phyloP scores from a whole-genome alignment of 2,797 vertebrate species.

The Myripristis jacobus region DNA sequence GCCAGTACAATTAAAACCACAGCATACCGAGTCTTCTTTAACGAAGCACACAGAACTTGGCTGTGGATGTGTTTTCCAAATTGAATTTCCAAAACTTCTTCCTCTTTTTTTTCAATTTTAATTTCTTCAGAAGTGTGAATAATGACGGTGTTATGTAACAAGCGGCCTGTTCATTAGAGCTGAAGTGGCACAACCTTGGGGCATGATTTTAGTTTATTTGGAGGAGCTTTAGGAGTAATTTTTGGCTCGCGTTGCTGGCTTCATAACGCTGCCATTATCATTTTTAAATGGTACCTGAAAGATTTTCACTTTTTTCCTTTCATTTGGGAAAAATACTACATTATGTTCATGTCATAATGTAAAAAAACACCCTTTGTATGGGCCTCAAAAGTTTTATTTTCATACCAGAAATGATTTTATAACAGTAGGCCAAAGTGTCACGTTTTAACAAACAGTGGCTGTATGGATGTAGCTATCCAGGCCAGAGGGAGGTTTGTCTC shows the following conservation, averaged over 20 bases:
- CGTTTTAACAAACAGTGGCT: conserved; percentile 14
- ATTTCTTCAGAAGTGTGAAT: conserved; percentile 49
- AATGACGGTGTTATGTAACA: conserved; percentile 47
- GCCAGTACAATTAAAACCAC: neutral
- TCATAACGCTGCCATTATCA: no score
- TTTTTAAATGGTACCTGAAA: neutral
- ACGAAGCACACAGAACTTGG: conserved; percentile 33
- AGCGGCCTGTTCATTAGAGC: conserved; percentile 12
- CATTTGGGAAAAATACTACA: no score
- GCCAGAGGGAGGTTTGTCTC: neutral
- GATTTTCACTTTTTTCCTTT: no score
- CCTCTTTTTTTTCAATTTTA: neutral
- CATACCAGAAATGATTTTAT: neutral
- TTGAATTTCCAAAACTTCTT: conserved; percentile 27
- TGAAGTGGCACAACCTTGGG: neutral
- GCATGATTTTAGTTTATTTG: neutral
- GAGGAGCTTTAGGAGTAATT: no score
- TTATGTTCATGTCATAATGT: no score
- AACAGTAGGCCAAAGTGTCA: neutral
- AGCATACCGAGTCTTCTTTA: neutral
- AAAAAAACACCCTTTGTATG: no score
- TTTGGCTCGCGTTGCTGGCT: no score
- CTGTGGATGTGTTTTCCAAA: conserved; percentile 45
- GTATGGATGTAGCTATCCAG: no score
- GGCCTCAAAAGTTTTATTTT: no score